Percentiles rank a stretch among this genome's conserved stretches.
Conservation (phyloP, 2,888 invertebrate species). For the Diabrotica balteata region DNA sequence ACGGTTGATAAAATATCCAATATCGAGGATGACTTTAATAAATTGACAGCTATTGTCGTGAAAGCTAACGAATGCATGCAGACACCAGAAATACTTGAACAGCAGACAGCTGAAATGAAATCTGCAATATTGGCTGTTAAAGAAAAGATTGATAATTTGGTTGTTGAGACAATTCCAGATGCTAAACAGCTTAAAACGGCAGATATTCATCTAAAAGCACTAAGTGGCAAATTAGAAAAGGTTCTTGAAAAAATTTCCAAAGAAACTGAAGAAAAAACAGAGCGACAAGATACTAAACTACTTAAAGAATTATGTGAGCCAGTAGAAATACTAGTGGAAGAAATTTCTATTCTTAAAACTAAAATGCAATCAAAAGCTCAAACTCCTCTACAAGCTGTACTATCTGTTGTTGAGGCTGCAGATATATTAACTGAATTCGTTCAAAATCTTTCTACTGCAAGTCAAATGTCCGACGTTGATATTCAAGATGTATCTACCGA, state of each 20-base stretch:
- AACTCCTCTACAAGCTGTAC: background rate
- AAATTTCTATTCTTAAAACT: background rate
- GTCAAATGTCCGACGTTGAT: constrained; percentile 1
- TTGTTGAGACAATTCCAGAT: background rate
- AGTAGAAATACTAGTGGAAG: background rate
- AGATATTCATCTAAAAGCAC: background rate
- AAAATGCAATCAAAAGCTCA: background rate
- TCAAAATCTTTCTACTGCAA: background rate
- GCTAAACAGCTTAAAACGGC: background rate
- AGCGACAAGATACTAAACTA: too few relatives aligned
- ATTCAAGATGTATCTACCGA: constrained; percentile 11
- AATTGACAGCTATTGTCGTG: constrained; percentile 21
- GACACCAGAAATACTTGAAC: constrained; percentile 20
- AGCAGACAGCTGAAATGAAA: constrained; percentile 15
- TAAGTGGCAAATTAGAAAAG: constrained; percentile 26
- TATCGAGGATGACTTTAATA: constrained; percentile 18
- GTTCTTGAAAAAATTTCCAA: constrained; percentile 2
- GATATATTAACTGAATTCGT: background rate
- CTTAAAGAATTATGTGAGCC: too few relatives aligned
- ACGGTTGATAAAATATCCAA: too few relatives aligned
- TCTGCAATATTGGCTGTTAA: constrained; percentile 5
- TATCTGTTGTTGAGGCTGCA: background rate
- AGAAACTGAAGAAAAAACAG: background rate
- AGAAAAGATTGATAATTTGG: background rate
- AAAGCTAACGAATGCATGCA: constrained; percentile 17